phyloP scores from a whole-genome alignment of 1,140 invertebrate species.

The Zaprionus gabonicus region DNA sequence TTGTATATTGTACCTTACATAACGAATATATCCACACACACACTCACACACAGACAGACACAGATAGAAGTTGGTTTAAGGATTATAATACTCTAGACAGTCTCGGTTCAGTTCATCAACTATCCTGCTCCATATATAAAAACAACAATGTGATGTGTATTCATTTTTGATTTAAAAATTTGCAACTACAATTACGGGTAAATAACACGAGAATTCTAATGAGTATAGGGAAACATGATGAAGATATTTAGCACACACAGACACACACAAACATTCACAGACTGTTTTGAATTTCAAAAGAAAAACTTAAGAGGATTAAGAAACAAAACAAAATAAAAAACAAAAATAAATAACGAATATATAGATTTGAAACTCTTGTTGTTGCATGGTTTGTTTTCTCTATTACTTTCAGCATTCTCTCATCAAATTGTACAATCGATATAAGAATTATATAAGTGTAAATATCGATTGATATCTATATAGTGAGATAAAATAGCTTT shows the following conservation, averaged over 20 bases:
- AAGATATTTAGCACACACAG: conserved; percentile 27
- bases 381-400: conserved; percentile 49
- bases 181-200: conserved; percentile 79
- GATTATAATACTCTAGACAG: conserved; percentile 23
- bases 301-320: conserved; percentile 5
- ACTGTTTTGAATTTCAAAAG: conserved; percentile 39
- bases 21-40: neutral
- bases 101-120: conserved; percentile 1
- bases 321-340: neutral
- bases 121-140: conserved; percentile 26
- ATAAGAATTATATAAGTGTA: conserved; percentile 1
- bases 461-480: conserved; percentile 3
- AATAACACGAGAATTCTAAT: conserved; percentile 36
- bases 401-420: conserved; percentile 29
- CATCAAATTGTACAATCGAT: conserved; percentile 31
- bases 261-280: conserved; percentile 31
- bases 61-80: conserved; percentile 20
- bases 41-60: neutral
- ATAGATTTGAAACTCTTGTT: conserved; percentile 51
- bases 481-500: conserved; percentile 31
- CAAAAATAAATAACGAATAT: conserved; percentile 26
- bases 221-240: conserved; percentile 33
- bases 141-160: conserved; percentile 48
- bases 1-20: conserved; percentile 50
- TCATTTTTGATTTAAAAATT: conserved; percentile 45